A percentile compares a stretch with the other conserved stretches of the same genome.
These are phyloP conservation scores for Actinostola sp. DNA, from an alignment of 92 coral and sea anemone species.

Conservation along the genomic window DNA sequence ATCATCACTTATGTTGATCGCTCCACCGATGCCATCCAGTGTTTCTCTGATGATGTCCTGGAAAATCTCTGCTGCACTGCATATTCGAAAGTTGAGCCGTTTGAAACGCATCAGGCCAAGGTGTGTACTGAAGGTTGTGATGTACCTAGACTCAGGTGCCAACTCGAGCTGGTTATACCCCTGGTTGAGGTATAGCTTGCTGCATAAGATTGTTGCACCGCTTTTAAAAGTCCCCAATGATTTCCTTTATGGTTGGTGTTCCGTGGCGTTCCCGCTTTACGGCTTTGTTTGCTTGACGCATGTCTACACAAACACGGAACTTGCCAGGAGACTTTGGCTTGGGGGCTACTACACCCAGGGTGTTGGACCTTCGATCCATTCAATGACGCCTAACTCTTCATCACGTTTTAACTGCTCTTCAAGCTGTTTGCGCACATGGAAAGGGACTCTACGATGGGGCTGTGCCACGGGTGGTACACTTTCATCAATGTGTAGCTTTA, in stretches of 20 bases:
- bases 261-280: constrained; percentile 59
- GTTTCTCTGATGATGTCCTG: constrained; percentile 55
- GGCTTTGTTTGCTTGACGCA: constrained; percentile 71
- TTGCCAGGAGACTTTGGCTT: no score
- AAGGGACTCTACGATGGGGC: no score
- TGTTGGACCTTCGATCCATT: no score
- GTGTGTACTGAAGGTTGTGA: constrained; percentile 62
- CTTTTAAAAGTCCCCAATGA: constrained; percentile 50
- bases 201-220: constrained; percentile 53
- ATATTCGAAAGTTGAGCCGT: constrained; percentile 63
- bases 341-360: no score
- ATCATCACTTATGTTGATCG: constrained; percentile 54
- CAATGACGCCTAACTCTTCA: no score
- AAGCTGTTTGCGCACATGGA: no score
- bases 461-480: no score
- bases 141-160: constrained; percentile 62
- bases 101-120: constrained; percentile 56
- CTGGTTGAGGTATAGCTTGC: constrained; percentile 64
- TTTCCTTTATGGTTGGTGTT: constrained; percentile 59
- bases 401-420: no score
- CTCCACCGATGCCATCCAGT: constrained; percentile 63
- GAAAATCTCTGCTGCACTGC: constrained; percentile 64
- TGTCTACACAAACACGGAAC: no score
- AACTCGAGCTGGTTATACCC: constrained; percentile 67
- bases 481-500: no score